Conservation (phyloP, 2,797 vertebrate species). For the Bucorvus abyssinicus region DNA sequence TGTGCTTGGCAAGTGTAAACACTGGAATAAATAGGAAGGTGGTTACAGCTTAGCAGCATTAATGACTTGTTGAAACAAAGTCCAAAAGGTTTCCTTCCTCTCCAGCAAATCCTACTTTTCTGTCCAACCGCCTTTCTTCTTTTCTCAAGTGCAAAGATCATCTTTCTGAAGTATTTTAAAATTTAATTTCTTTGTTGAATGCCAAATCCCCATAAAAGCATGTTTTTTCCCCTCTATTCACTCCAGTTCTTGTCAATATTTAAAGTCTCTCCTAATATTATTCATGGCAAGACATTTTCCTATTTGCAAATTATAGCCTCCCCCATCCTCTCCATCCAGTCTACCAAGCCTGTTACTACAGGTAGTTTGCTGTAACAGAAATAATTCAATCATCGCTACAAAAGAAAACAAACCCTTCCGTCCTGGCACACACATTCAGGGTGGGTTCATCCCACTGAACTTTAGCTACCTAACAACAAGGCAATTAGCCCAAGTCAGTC, state of each 20-base stretch:
- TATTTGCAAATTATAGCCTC: neutral
- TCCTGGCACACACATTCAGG: neutral
- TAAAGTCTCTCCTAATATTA: neutral
- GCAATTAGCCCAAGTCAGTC: neutral
- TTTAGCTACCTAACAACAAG: neutral
- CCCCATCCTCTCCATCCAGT: neutral
- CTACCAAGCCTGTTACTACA: slow-evolving; percentile 28
- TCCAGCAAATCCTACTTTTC: slow-evolving; percentile 18
- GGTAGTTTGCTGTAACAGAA: slow-evolving; percentile 18
- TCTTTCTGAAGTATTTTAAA: slow-evolving; percentile 9
- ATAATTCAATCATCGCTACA: neutral
- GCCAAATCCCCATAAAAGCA: slow-evolving; percentile 28
- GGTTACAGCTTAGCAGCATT: slow-evolving; percentile 28
- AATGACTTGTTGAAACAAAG: slow-evolving; percentile 34
- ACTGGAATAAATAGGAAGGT: slow-evolving; percentile 25
- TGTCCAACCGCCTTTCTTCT: neutral
- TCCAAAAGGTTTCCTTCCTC: slow-evolving; percentile 21
- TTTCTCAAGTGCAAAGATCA: neutral
- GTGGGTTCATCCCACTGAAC: neutral
- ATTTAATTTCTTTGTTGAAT: neutral
- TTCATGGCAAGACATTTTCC: slow-evolving; percentile 1
- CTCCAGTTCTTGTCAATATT: neutral
- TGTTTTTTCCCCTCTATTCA: neutral
- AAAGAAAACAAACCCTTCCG: slow-evolving; percentile 1
- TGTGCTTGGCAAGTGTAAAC: slow-evolving; percentile 44